Evolutionary conservation across 2,797 vertebrate species (phyloP).

Genomic region (Cossypha niveicapilla): DNA sequence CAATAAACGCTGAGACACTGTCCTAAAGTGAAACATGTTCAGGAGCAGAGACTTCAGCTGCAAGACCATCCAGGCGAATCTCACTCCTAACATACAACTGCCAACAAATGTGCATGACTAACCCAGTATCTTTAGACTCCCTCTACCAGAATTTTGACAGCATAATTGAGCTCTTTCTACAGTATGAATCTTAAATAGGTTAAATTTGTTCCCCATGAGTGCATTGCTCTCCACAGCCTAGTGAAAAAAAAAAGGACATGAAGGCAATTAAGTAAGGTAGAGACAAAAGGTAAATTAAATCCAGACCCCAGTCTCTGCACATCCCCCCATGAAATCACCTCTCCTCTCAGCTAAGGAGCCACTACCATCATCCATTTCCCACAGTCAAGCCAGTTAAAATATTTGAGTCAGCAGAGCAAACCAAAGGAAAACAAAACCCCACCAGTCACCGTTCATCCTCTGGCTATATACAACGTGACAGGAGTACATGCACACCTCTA

Average conservation of each 20-base stretch:
- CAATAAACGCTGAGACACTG: neutral
- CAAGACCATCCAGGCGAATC: neutral
- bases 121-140: neutral
- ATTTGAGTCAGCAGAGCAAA: neutral
- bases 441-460: neutral
- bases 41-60: neutral
- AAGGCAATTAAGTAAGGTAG: neutral
- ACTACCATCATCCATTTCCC: neutral
- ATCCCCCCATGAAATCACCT: neutral
- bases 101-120: neutral
- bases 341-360: neutral
- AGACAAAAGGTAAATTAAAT: neutral
- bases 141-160: neutral
- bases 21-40: neutral
- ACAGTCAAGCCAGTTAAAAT: neutral
- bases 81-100: neutral
- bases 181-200: neutral
- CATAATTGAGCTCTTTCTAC: neutral
- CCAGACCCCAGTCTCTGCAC: neutral
- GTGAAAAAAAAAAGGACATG: neutral
- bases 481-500: rapidly evolving
- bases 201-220: neutral
- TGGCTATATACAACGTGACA: rapidly evolving
- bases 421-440: neutral
- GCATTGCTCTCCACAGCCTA: neutral